Conservation (phyloP, 2,888 invertebrate species). For the Marasmarcha lunaedactyla region DNA sequence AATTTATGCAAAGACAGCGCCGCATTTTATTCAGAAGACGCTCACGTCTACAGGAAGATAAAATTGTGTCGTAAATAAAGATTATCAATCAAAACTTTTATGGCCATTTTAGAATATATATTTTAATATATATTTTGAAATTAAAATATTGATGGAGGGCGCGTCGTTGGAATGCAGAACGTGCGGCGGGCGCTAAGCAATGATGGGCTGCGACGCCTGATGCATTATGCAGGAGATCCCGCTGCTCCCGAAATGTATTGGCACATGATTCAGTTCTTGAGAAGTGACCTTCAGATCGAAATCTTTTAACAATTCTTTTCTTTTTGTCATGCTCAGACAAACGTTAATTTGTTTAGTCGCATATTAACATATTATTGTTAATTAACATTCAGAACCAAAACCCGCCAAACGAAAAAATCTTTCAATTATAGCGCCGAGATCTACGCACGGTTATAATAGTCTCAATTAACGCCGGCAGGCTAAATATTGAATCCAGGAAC, state of each 20-base stretch:
- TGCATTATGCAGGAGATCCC: slow-evolving; percentile 55
- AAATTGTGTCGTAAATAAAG: background rate
- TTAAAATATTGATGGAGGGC: slow-evolving; percentile 9
- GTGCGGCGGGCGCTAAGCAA: slow-evolving; percentile 51
- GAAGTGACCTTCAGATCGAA: background rate
- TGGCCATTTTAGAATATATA: slow-evolving; percentile 10
- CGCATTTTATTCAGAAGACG: too few species aligned
- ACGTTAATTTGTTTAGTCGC: too few species aligned
- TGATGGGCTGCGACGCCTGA: slow-evolving; percentile 41
- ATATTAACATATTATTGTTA: too few species aligned
- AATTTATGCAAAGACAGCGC: too few species aligned
- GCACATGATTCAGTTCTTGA: slow-evolving; percentile 19
- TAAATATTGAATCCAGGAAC: slow-evolving; percentile 20
- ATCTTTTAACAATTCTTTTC: too few species aligned
- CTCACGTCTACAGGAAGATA: too few species aligned
- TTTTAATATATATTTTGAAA: slow-evolving; percentile 30
- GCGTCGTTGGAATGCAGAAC: slow-evolving; percentile 59
- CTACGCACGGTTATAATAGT: slow-evolving; percentile 16
- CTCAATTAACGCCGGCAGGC: slow-evolving; percentile 32
- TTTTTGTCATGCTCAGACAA: too few species aligned
- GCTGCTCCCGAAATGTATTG: slow-evolving; percentile 39
- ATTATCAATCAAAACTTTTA: background rate
- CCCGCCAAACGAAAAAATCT: too few species aligned
- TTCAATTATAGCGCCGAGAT: too few species aligned
- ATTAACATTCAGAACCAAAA: too few species aligned